Evolutionary conservation across 2,888 invertebrate genomes (phyloP), one percentile per base, ranked within the genome.

Genomic region (Auanema sp.): DNA sequence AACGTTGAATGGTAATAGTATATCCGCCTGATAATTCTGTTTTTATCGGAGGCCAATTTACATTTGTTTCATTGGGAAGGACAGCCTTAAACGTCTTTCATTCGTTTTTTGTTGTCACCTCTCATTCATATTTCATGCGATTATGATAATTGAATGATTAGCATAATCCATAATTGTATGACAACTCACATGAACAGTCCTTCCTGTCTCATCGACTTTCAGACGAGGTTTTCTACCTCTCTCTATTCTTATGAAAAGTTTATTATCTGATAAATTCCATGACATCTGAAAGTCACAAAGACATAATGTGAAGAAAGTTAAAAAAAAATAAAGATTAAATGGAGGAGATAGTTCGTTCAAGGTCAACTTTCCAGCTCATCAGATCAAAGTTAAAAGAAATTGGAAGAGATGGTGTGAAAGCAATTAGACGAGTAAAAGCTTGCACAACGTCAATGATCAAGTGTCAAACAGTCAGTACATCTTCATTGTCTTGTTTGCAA

Each of bases 41-140:
- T 41, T 24, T 66, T 21, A 72, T 59, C 24, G 72, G 64, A 18
- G 70, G 72, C 63, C 73, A 69, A 55, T 76, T 76, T 6, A 71
- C 69, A 23, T 57, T 53, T 16, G 61, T 64, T 52, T 76, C 72
- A 40, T 63, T 25, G 5, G 76, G 76, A 4, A 76, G 66, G 55
- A 65, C 33, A 11, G 72, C 68, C 72, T 76, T 59, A 50, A 61
- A 16, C 33, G 33, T 33, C 33, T 33, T 33, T 33, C 33, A 47
- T 21, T 18, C 47, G 16, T 18, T 18, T 47, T 16, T 47, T 53
- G 23, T n/a, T 53, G 18, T 24, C 24, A 5, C 3, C 10, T 5
- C 23, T 24, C 24, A 40, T 55, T 23, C 16, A 41, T 41, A 43
- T 10, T n/a, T 4, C 33, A n/a, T 40, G 42, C 55, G 40, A 41